These are phyloP conservation scores for Lomographa bimaculata DNA, from an alignment of 2,888 invertebrate genomes.

Conservation along the genomic window DNA sequence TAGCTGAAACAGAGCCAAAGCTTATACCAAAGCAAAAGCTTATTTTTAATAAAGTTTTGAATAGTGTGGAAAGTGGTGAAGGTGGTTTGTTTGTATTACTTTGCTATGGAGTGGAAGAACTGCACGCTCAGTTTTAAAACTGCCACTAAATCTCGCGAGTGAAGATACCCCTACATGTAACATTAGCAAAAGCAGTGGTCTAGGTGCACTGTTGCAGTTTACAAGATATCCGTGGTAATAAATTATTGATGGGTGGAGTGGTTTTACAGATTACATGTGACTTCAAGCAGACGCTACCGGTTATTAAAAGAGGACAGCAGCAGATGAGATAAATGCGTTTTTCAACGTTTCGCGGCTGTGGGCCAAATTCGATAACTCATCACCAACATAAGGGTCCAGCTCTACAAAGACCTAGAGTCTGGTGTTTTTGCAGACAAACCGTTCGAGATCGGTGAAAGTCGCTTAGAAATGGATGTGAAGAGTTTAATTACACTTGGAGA, in stretches of 20 bases:
- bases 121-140: conserved; percentile 32
- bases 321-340: conserved; percentile 35
- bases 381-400: conserved; percentile 9
- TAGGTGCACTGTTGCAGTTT: conserved; percentile 18
- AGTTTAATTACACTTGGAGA: not conserved
- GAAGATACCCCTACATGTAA: conserved; percentile 34
- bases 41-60: conserved; percentile 4
- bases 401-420: not conserved
- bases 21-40: conserved; percentile 21
- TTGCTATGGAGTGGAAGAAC: conserved; percentile 22
- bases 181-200: conserved; percentile 30
- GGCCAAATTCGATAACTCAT: conserved; percentile 23
- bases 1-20: no score
- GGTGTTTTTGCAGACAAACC: not conserved
- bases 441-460: conserved; percentile 1
- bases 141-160: conserved; percentile 29
- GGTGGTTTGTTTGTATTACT: conserved; percentile 25
- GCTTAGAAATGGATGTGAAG: not conserved
- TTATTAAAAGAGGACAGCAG: conserved; percentile 24
- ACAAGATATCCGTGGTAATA: conserved; percentile 11
- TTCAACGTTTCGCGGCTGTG: conserved; percentile 31
- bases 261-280: conserved; percentile 30
- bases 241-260: conserved; percentile 25
- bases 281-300: conserved; percentile 30
- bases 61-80: no score